Percentiles rank a stretch among this genome's conserved stretches.
Evolutionary conservation across 2,888 invertebrate genomes (phyloP).

Genomic region (Cremastinae sp.): DNA sequence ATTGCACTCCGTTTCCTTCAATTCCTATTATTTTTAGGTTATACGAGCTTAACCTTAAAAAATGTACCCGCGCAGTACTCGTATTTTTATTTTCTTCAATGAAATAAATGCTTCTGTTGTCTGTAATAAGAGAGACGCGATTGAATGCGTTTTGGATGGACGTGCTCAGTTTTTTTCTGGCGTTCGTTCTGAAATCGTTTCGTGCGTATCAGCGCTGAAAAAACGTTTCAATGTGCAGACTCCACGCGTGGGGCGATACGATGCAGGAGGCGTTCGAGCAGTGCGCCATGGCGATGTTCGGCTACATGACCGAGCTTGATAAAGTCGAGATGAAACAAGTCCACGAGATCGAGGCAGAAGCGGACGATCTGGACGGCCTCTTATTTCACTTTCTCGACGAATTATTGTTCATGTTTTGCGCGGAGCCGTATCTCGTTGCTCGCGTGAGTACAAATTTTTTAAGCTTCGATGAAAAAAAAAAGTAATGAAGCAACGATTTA

Average conservation of each 20-base stretch:
- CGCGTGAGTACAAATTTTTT: conserved; percentile 79
- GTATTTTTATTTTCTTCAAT: neutral
- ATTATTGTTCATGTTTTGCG: conserved; percentile 94
- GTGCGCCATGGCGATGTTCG: conserved; percentile 97
- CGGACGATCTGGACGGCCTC: conserved; percentile 93
- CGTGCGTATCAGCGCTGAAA: neutral
- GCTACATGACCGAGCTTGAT: conserved; percentile 96
- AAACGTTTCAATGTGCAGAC: conserved; percentile 80
- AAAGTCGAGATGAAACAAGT: conserved; percentile 90
- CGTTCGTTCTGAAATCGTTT: too few relatives aligned
- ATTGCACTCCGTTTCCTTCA: neutral
- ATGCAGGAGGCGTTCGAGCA: conserved; percentile 96
- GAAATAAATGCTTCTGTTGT: too few relatives aligned
- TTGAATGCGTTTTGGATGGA: neutral
- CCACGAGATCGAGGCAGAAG: conserved; percentile 92
- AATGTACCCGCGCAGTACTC: neutral
- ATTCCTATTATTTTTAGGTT: conserved; percentile 42
- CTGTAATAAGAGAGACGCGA: too few relatives aligned
- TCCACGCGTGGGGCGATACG: conserved; percentile 95
- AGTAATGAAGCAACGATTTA: neutral
- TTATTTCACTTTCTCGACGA: conserved; percentile 97
- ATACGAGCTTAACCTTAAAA: conserved; percentile 49
- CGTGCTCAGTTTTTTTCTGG: neutral
- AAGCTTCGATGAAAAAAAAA: neutral
- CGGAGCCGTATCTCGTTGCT: conserved; percentile 92